phyloP scores from a whole-genome alignment of 2,797 vertebrate species.

The Aeoliscus strigatus region DNA sequence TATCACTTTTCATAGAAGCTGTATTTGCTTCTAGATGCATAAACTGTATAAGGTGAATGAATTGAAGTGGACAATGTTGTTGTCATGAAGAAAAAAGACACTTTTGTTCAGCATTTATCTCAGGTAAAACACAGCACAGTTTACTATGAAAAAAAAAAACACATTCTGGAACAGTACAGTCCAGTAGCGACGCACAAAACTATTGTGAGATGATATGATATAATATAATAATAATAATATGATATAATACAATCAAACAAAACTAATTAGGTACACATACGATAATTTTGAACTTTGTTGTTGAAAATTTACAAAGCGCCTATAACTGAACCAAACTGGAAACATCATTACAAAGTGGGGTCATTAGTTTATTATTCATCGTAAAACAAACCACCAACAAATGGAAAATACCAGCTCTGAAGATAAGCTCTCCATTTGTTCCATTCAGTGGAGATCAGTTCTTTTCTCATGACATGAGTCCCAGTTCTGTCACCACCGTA shows the following conservation, averaged over 20 bases:
- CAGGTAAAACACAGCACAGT: too few relatives aligned
- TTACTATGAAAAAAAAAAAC: too few relatives aligned
- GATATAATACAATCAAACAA: neutral
- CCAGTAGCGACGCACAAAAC: neutral
- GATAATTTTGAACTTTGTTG: constrained; percentile 1
- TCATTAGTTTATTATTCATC: neutral
- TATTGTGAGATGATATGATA: too few relatives aligned
- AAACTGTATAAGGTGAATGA: too few relatives aligned
- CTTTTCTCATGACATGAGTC: neutral
- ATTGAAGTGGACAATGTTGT: too few relatives aligned
- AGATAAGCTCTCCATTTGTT: constrained; percentile 1
- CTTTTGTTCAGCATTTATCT: too few relatives aligned
- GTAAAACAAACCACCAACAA: neutral
- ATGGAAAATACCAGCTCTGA: neutral
- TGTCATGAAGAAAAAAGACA: too few relatives aligned
- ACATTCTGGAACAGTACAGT: too few relatives aligned
- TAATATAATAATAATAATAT: too few relatives aligned
- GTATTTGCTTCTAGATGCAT: too few relatives aligned
- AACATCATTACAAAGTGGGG: neutral
- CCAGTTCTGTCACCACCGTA: neutral
- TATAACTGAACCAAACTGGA: neutral
- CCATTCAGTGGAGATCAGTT: neutral
- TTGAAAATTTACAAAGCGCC: constrained; percentile 2
- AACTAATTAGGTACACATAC: neutral
- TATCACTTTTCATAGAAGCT: too few relatives aligned